phyloP scores from a whole-genome alignment of 2,113 vertebrate species.

The Cromileptes altivelis region DNA sequence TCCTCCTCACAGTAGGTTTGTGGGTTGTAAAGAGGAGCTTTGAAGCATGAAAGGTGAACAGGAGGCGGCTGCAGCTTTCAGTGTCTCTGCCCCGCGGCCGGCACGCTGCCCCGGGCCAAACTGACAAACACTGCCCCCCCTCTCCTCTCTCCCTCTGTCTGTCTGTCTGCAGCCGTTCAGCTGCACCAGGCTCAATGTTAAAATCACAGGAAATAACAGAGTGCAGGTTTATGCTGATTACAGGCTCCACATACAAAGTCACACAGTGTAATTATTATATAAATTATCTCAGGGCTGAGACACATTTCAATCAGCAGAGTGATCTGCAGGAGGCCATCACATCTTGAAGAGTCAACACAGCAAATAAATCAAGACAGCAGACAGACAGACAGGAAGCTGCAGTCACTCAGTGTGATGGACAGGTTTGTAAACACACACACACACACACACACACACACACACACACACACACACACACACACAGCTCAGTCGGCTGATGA shows the following conservation, averaged over 20 bases:
- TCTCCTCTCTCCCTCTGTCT: slow-evolving; percentile 62
- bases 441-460: too few species aligned
- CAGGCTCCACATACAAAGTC: neutral
- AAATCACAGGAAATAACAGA: neutral
- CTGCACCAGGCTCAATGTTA: neutral
- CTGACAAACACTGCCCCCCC: slow-evolving; percentile 78
- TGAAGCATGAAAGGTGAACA: slow-evolving; percentile 96
- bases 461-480: too few species aligned
- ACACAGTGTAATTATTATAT: neutral
- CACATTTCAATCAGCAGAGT: neutral
- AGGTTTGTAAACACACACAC: neutral
- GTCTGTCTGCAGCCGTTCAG: neutral
- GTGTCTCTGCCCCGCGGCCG: slow-evolving; percentile 80
- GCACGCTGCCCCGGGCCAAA: slow-evolving; percentile 76
- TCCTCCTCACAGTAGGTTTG: too few species aligned
- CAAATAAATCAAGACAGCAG: neutral
- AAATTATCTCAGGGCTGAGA: too few species aligned
- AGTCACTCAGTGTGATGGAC: neutral
- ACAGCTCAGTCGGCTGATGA: too few species aligned
- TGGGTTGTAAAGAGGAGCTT: slow-evolving; percentile 20
- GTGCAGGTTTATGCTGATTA: neutral
- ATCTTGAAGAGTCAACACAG: too few species aligned
- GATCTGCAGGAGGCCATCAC: neutral
- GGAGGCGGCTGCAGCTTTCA: slow-evolving; percentile 88
- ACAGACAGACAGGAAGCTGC: neutral